phyloP scores from a whole-genome alignment of 2,797 vertebrate species.

The Micropoecilia bifurca region DNA sequence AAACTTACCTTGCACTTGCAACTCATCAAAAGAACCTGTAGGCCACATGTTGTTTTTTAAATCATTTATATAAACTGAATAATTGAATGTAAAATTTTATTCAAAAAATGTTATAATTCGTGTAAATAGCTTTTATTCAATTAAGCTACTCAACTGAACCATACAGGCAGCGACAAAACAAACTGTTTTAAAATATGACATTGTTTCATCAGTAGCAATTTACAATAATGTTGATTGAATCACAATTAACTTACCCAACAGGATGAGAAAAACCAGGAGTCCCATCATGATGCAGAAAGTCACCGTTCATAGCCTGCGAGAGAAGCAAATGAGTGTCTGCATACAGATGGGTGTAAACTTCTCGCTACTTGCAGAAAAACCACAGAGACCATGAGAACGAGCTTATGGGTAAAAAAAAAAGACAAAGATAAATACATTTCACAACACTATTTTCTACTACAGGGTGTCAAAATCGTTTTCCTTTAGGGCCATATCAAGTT shows the following conservation, averaged over 20 bases:
- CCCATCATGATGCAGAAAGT: conserved; percentile 23
- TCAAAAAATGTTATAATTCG: neutral
- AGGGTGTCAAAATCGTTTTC: too few relatives aligned
- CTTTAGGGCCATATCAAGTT: too few relatives aligned
- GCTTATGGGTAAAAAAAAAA: too few relatives aligned
- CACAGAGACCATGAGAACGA: neutral
- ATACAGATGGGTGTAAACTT: too few relatives aligned
- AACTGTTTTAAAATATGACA: neutral
- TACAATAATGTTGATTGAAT: neutral
- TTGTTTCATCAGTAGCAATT: neutral
- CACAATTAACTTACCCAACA: conserved; percentile 37
- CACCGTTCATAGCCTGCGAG: neutral
- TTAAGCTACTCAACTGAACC: neutral
- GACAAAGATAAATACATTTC: too few relatives aligned
- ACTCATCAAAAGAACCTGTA: conserved; percentile 19
- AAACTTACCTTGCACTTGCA: conserved; percentile 34
- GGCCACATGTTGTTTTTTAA: neutral
- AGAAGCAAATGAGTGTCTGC: neutral
- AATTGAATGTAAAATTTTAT: neutral
- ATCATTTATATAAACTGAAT: neutral
- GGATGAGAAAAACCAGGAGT: conserved; percentile 23
- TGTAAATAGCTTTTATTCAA: neutral
- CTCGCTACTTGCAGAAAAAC: neutral
- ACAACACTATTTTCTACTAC: too few relatives aligned
- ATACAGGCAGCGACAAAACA: neutral